Evolutionary conservation across 2,888 invertebrate genomes (phyloP).

Genomic region (Pollenia angustigena): DNA sequence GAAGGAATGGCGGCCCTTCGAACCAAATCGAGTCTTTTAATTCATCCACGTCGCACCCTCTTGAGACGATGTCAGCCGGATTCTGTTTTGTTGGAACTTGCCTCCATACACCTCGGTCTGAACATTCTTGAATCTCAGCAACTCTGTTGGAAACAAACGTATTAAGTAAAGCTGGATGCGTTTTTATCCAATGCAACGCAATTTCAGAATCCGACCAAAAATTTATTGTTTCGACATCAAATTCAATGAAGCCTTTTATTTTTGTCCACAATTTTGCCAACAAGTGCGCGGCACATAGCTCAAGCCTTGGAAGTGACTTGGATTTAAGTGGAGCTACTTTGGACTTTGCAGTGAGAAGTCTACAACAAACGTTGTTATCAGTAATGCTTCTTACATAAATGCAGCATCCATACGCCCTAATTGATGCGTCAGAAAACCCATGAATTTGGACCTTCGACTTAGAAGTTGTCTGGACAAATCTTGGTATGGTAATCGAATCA

Average conservation of each 20-base stretch:
- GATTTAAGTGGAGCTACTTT: not conserved
- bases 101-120: not conserved
- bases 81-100: not conserved
- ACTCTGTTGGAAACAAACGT: constrained; percentile 18
- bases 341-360: not conserved
- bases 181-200: not conserved
- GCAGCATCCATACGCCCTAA: too few relatives aligned
- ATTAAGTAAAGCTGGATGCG: not conserved
- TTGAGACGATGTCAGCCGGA: not conserved
- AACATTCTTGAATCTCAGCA: constrained; percentile 6
- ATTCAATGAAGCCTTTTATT: too few relatives aligned
- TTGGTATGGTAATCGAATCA: too few relatives aligned
- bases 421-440: too few relatives aligned
- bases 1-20: not conserved
- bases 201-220: not conserved
- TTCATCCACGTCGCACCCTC: constrained; percentile 12
- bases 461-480: too few relatives aligned
- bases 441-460: too few relatives aligned
- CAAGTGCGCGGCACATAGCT: too few relatives aligned
- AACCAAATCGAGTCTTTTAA: not conserved
- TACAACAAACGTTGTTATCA: too few relatives aligned
- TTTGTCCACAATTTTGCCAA: not conserved
- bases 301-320: too few relatives aligned
- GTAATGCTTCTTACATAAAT: too few relatives aligned
- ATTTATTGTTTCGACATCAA: too few relatives aligned